Percentiles rank a stretch among this genome's conserved stretches.
These are phyloP conservation scores for Platerodrilus igneus DNA, from an alignment of 2,888 invertebrate species.

Conservation along the genomic window DNA sequence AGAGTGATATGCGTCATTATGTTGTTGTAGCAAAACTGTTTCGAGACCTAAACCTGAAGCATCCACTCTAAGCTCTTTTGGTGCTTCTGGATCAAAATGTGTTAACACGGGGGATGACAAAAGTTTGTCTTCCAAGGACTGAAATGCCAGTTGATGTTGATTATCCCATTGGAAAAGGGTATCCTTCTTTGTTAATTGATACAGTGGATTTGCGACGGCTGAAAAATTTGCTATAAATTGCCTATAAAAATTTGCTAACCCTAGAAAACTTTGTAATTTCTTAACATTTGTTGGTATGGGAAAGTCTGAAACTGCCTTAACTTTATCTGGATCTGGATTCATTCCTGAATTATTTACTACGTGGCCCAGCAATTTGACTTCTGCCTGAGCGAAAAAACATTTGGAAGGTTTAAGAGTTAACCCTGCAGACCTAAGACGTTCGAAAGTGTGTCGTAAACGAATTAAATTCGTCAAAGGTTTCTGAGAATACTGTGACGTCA, in stretches of 20 bases:
- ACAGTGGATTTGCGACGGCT: slow-evolving; percentile 28
- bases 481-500: slow-evolving; percentile 26
- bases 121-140: slow-evolving; percentile 28
- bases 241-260: slow-evolving; percentile 30
- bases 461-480: slow-evolving; percentile 21
- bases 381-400: slow-evolving; percentile 10
- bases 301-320: slow-evolving; percentile 12
- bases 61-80: slow-evolving; percentile 34
- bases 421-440: slow-evolving; percentile 17
- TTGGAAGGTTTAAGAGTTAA: slow-evolving; percentile 24
- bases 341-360: slow-evolving; percentile 10
- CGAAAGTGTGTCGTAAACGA: slow-evolving; percentile 21
- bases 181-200: slow-evolving; percentile 21
- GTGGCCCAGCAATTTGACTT: slow-evolving; percentile 14
- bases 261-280: slow-evolving; percentile 14
- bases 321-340: slow-evolving; percentile 10
- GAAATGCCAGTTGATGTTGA: slow-evolving; percentile 20
- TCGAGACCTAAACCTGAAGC: slow-evolving; percentile 39
- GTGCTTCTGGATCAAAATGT: slow-evolving; percentile 29
- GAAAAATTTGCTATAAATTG: slow-evolving; percentile 32
- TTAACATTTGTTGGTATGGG: slow-evolving; percentile 11
- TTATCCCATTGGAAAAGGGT: slow-evolving; percentile 17
- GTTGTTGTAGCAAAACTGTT: slow-evolving; percentile 34
- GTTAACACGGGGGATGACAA: slow-evolving; percentile 24
- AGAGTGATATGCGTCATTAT: slow-evolving; percentile 33